These are phyloP conservation scores for Agelastica alni DNA, from an alignment of 2,888 invertebrate genomes.

Conservation along the genomic window DNA sequence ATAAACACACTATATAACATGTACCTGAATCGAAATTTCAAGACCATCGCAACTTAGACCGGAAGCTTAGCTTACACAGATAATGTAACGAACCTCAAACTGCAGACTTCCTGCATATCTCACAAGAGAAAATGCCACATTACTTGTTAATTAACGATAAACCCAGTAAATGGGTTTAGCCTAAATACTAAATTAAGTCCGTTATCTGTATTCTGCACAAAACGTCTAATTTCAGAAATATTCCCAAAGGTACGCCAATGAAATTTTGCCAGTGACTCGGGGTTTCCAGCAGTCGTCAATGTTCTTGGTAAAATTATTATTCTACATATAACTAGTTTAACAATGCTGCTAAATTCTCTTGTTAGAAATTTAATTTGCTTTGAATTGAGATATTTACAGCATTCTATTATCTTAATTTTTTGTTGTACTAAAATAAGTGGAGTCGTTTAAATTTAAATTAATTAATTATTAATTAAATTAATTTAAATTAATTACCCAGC, in stretches of 20 bases:
- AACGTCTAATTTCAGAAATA: no score
- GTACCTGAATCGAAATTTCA: no score
- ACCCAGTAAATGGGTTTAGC: slow-evolving; percentile 19
- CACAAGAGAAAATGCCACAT: slow-evolving; percentile 18
- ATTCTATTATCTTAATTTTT: no score
- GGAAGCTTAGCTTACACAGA: slow-evolving; percentile 17
- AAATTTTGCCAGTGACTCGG: not conserved
- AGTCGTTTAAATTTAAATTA: not conserved
- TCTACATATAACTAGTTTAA: not conserved
- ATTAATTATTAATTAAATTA: not conserved
- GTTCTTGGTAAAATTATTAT: not conserved
- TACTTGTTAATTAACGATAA: slow-evolving; percentile 20
- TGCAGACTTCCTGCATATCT: slow-evolving; percentile 15
- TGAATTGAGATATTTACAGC: not conserved
- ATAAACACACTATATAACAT: no score
- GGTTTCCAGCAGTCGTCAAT: not conserved
- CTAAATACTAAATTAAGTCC: slow-evolving; percentile 19
- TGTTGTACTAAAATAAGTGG: no score
- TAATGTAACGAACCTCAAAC: slow-evolving; percentile 17
- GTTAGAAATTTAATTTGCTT: not conserved
- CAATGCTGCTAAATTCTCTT: not conserved
- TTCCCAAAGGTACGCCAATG: slow-evolving; percentile 1
- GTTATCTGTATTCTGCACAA: no score
- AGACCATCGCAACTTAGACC: no score
- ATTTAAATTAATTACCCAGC: not conserved